Evolutionary conservation across 2,797 vertebrate genomes (phyloP).

Genomic region (Spheniscus humboldti): DNA sequence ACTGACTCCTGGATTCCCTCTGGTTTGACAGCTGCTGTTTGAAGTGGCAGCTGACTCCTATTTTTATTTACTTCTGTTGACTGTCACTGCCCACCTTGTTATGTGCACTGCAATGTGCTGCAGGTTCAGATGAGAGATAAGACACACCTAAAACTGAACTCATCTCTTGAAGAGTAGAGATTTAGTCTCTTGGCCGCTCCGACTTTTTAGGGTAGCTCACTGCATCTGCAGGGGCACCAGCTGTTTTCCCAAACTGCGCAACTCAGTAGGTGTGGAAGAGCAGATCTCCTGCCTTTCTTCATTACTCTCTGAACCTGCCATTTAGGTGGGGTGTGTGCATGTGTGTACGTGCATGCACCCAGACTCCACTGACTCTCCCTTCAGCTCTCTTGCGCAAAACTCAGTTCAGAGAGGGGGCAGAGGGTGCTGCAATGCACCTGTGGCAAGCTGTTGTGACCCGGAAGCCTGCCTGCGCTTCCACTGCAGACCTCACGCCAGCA

Average conservation of each 20-base stretch:
- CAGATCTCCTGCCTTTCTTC: not conserved
- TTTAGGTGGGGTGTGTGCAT: rapidly evolving
- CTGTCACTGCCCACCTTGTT: not conserved
- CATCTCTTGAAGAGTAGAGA: not conserved
- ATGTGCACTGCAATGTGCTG: not conserved
- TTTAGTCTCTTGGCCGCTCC: not conserved
- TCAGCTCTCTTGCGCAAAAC: not conserved
- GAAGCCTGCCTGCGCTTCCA: not conserved
- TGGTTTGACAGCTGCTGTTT: not conserved
- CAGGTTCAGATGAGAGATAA: not conserved
- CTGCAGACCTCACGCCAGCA: not conserved
- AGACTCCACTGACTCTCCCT: not conserved
- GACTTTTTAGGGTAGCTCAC: not conserved
- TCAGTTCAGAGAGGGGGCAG: not conserved
- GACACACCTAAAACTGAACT: not conserved
- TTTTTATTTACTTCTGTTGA: not conserved
- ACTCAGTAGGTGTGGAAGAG: not conserved
- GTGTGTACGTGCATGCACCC: not conserved
- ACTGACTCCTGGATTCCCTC: not conserved
- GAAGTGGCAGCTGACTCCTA: not conserved
- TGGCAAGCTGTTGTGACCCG: not conserved
- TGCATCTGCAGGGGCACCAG: not conserved
- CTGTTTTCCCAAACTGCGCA: not conserved
- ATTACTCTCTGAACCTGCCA: not conserved
- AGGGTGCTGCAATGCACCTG: not conserved